Conservation (phyloP, 1,140 invertebrate species). For the Drosophila erecta region DNA sequence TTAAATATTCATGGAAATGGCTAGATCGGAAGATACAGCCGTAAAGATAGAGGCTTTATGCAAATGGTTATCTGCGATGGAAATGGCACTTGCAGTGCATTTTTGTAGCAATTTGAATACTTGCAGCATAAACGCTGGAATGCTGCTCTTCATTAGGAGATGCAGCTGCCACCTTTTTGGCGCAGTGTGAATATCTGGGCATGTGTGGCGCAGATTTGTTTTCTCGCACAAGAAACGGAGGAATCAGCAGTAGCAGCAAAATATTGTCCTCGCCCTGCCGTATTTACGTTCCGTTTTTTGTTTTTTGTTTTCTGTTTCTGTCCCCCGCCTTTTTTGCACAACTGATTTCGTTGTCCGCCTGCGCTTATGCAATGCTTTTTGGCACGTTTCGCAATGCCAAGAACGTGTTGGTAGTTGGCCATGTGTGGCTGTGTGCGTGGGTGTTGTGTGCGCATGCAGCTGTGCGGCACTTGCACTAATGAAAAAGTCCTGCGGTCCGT, state of each 20-base stretch:
- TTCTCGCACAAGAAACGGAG: slow-evolving; percentile 26
- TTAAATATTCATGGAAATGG: not conserved
- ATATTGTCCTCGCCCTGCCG: slow-evolving; percentile 54
- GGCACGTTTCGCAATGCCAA: slow-evolving; percentile 70
- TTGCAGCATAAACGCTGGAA: too few relatives aligned
- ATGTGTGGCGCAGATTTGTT: slow-evolving; percentile 67
- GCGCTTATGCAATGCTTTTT: slow-evolving; percentile 76
- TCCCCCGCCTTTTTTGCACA: slow-evolving; percentile 50
- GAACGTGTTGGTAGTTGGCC: slow-evolving; percentile 49
- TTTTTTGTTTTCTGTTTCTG: not conserved
- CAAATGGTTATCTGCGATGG: too few relatives aligned
- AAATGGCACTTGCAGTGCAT: too few relatives aligned
- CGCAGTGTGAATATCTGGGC: slow-evolving; percentile 21
- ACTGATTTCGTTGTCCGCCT: slow-evolving; percentile 74
- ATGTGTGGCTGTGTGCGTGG: slow-evolving; percentile 11
- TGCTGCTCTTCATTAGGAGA: too few relatives aligned
- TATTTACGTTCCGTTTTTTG: slow-evolving; percentile 51
- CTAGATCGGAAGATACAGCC: not conserved
- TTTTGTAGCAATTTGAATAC: too few relatives aligned
- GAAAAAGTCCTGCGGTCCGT: slow-evolving; percentile 67
- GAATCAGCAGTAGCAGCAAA: slow-evolving; percentile 39
- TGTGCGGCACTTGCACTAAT: slow-evolving; percentile 77
- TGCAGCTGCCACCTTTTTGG: slow-evolving; percentile 2
- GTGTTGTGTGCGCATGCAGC: slow-evolving; percentile 33
- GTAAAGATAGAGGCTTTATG: not conserved